Base-by-base conservation (phyloP, 2,113 vertebrate genomes). In the Perognathus longimembris region DNA sequence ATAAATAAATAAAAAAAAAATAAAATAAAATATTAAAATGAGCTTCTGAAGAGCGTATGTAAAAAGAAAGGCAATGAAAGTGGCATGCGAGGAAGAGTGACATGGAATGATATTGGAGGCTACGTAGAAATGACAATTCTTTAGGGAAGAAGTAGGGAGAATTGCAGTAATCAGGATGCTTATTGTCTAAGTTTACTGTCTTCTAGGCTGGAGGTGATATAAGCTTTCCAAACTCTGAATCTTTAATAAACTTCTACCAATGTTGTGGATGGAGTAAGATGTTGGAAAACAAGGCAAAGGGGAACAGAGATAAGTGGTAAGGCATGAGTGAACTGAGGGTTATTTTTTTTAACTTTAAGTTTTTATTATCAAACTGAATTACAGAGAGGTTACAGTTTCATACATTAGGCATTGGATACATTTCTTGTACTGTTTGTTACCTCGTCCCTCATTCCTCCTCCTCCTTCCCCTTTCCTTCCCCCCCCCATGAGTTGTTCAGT, bases 21-120 rank as follows among this genome's bases (percentile, higher is more conserved):
- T n/a, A n/a, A n/a, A n/a, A 9, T 59, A 77, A 76, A 83, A 80
- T 34, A 83, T 24, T 70, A 71, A 90, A 80, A 45, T 73, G 18
- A 10, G 45, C 20, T 67, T 88, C 28, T 14, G 70, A 85, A 34
- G 28, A 0, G 40, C 82, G 30, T 64, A 42, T 40, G 7, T 22
- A 40, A 75, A 85, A 88, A 69, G 38, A 81, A 54, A 90, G 38
- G 61, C 34, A 36, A 38, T 30, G 30, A 93, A 88, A 61, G 42
- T 69, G 34, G 24, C 40, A 20, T 12, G 2, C 28, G 32, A 63
- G 59, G 18, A 26, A 57, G 36, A 90, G 70, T 20, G 8, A 59
- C 14, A 32, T 15, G 24, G 54, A 90, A 14, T 3, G 36, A 93
- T 69, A 17, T 24, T 59, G 30, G 59, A 89, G 36, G 20, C 26